Percentiles rank a stretch among this genome's conserved stretches.
Evolutionary conservation across 2,113 vertebrate genomes (phyloP).

Genomic region (Peromyscus maniculatus): DNA sequence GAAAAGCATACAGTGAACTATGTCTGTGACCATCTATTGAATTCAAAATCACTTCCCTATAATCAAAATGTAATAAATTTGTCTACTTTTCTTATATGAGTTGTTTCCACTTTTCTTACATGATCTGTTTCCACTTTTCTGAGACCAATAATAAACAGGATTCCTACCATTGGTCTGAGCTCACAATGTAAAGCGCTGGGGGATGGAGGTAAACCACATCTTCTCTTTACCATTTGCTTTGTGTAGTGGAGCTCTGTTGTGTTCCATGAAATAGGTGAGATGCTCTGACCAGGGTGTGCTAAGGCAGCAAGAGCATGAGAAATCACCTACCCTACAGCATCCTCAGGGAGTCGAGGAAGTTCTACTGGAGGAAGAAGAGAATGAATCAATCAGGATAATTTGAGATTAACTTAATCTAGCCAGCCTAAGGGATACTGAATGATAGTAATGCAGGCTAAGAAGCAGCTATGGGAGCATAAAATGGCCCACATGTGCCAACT

Average conservation of each 20-base stretch:
- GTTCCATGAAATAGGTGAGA: neutral
- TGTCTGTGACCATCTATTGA: neutral
- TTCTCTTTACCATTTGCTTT: neutral
- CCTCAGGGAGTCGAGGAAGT: neutral
- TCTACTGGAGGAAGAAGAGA: neutral
- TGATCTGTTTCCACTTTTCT: neutral
- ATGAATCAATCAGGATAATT: neutral
- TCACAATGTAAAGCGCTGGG: neutral
- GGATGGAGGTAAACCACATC: accelerated
- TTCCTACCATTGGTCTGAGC: neutral
- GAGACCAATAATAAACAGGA: neutral
- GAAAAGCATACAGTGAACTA: neutral
- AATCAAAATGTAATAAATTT: neutral
- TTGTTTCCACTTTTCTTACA: neutral
- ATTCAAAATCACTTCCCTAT: neutral
- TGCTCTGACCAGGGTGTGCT: neutral
- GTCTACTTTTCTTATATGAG: neutral
- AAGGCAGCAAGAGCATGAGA: neutral
- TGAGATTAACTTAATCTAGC: neutral
- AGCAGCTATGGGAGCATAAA: neutral
- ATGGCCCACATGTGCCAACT: neutral
- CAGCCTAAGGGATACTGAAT: neutral
- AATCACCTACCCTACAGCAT: neutral
- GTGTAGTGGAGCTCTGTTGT: neutral
- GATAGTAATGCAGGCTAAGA: neutral